Base-by-base conservation (phyloP, 1,140 invertebrate species). In the Ditylenchus dipsaci region DNA sequence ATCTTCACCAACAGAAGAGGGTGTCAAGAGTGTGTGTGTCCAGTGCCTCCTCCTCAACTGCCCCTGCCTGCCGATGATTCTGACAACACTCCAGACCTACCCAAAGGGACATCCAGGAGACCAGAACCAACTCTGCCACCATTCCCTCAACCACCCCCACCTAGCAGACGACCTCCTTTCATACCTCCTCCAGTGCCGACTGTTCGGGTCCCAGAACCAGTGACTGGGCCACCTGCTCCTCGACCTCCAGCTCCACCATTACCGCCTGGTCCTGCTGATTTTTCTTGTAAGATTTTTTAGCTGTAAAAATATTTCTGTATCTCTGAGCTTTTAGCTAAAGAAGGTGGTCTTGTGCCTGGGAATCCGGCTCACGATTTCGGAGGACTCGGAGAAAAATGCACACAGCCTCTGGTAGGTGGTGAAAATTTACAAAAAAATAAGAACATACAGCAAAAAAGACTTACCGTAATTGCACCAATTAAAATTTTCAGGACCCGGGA, bases 11-110 rank as follows among this genome's bases (percentile, higher is more conserved):
- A 81, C 63, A 68, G 79, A 62, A 60, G 59, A 27, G 78, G 81
- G 17, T 82, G 80, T 56, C 69, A 76, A 45, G 80, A 82, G 59
- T 82, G 80, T 63, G 75, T 77, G 13, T 82, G 80, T 65, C 80
- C 81, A 26, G 42, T 76, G 1, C 49, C 49, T 3, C 3, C n/a
- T 8, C 3, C 15, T 53, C n/a, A 11, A 13, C 43, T 45, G n/a
- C 43, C 43, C 11, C 3, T 53, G 49, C 49, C 49, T 5, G 3
- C 49, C 23, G 8, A 5, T 38, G 33, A 38, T 11, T 38, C 33
- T 38, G 33, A 38, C 11, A 38, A 38, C 11, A 11, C 33, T 38
- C 33, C 33, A 38, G 33, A 38, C 11, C 33, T 38, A 11, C 23
- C n/a, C 49, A 23, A 38, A 27, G 15, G 5, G 47, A 11, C 21